A percentile compares a stretch with the other conserved stretches of the same genome.
phyloP scores from a whole-genome alignment of 2,888 invertebrate genomes.

The Ametastegia equiseti region DNA sequence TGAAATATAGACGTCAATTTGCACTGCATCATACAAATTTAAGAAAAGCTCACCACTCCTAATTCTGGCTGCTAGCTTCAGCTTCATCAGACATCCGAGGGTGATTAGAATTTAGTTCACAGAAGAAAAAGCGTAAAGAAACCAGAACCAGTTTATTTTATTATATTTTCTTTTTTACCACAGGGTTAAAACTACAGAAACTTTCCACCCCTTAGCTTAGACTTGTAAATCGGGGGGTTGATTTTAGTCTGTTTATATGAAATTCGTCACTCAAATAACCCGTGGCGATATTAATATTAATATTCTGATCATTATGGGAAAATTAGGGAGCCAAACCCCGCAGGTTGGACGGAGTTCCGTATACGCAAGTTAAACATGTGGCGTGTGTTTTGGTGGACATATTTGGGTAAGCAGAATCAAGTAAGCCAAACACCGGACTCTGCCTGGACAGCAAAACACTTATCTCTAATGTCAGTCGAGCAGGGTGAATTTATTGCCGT shows the following conservation, averaged over 20 bases:
- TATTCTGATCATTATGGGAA: conserved; percentile 14
- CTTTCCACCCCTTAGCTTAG: background rate
- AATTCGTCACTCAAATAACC: conserved; percentile 5
- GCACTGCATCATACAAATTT: too few relatives aligned
- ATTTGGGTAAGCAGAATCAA: conserved; percentile 36
- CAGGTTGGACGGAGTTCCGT: background rate
- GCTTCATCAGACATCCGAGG: too few relatives aligned
- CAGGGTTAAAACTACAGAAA: background rate
- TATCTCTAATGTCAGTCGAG: background rate
- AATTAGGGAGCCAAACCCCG: background rate
- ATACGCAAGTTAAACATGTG: background rate
- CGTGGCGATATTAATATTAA: conserved; percentile 3
- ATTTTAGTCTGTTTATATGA: conserved; percentile 2
- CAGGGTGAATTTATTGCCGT: conserved; percentile 10
- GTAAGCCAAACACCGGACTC: conserved; percentile 23
- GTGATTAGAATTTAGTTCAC: too few relatives aligned
- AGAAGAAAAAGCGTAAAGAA: too few relatives aligned
- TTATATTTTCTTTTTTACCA: too few relatives aligned
- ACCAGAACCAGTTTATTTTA: too few relatives aligned
- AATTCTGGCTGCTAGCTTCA: too few relatives aligned
- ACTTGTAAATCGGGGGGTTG: background rate
- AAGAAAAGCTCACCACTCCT: too few relatives aligned
- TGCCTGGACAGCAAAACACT: conserved; percentile 16
- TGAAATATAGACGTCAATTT: too few relatives aligned
- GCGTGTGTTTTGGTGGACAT: conserved; percentile 10